A percentile compares a stretch with the other conserved stretches of the same genome.
Evolutionary conservation across 2,888 invertebrate species (phyloP).

Genomic region (Linnaemya tessellans): DNA sequence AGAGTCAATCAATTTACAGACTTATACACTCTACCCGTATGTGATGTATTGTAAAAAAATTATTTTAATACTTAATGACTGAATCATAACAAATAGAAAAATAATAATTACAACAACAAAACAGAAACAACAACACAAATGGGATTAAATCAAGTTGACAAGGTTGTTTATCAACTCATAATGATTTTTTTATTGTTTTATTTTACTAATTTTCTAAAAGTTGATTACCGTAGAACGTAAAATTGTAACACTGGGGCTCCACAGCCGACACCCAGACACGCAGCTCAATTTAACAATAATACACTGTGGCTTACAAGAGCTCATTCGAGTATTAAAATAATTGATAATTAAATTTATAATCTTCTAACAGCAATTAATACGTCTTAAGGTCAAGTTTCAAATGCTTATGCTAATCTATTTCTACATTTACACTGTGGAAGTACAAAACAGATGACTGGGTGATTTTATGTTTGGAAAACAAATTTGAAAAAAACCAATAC

Average conservation of each 20-base stretch:
- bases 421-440: conserved; percentile 1
- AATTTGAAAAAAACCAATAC: background rate
- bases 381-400: conserved; percentile 63
- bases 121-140: conserved; percentile 26
- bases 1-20: no score
- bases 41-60: background rate
- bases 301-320: conserved; percentile 16
- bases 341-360: conserved; percentile 26
- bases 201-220: conserved; percentile 2
- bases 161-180: conserved; percentile 57
- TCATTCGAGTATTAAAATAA: conserved; percentile 32
- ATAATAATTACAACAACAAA: background rate
- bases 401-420: conserved; percentile 1
- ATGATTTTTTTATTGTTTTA: background rate
- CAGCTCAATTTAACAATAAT: conserved; percentile 28
- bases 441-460: conserved; percentile 16
- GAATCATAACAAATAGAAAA: conserved; percentile 38
- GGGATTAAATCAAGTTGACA: conserved; percentile 63
- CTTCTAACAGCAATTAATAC: conserved; percentile 34
- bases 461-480: conserved; percentile 17
- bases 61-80: conserved; percentile 48
- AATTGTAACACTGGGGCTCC: conserved; percentile 7
- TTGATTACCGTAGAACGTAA: conserved; percentile 15
- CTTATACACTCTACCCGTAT: background rate
- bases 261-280: conserved; percentile 28